phyloP scores from a whole-genome alignment of 2,797 vertebrate genomes.

The Vespertilio murinus region DNA sequence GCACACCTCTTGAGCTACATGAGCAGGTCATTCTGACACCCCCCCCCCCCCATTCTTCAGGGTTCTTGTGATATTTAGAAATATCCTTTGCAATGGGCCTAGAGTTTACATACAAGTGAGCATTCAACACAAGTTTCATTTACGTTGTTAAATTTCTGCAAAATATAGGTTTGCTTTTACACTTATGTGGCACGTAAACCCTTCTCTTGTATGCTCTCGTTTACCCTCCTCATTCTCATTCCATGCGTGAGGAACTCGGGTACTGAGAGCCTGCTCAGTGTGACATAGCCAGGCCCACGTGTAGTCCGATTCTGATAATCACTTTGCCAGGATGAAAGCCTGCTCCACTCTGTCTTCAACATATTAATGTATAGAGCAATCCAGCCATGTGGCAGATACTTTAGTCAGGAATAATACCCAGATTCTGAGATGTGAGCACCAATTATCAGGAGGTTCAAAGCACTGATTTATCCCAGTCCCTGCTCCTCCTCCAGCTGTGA shows the following conservation, averaged over 20 bases:
- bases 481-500: constrained; percentile 9
- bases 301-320: neutral
- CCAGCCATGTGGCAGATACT: constrained; percentile 39
- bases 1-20: neutral
- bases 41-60: neutral
- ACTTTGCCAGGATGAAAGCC: neutral
- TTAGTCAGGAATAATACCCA: constrained; percentile 63
- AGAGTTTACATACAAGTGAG: neutral
- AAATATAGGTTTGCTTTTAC: neutral
- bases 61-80: neutral
- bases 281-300: neutral
- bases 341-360: neutral
- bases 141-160: neutral
- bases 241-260: neutral
- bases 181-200: neutral
- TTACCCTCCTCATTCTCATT: constrained; percentile 24
- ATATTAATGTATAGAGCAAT: constrained; percentile 7
- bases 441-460: constrained; percentile 69
- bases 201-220: neutral
- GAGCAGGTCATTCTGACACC: neutral
- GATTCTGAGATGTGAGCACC: constrained; percentile 63
- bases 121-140: neutral
- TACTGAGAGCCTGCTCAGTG: neutral
- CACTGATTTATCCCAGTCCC: constrained; percentile 61
- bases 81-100: neutral